Evolutionary conservation across 2,888 invertebrate genomes (phyloP), one percentile per base, ranked within the genome.

Genomic region (Ferrisia virgata): DNA sequence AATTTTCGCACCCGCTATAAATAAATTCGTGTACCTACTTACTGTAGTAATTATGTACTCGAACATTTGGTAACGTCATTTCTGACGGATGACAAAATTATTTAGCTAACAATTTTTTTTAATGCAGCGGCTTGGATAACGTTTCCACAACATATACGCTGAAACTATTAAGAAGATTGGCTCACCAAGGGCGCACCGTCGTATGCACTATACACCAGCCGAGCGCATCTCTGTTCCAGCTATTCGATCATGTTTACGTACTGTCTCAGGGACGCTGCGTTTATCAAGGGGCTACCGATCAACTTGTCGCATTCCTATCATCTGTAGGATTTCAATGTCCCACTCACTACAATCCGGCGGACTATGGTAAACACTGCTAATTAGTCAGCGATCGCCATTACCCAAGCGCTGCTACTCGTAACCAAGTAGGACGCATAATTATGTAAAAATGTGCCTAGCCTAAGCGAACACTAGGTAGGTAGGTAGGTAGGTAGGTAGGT

Each of bases 151-250:
- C 90, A 0, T 91, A 92, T 86, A 92, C 92, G 85, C 89, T 93
- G 39, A 90, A 91, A 76, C 87, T 93, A 78, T 88, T 93, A 69
- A 89, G 90, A 31, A 89, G 90, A 72, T 87, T 93, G 86, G 92
- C 93, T 0, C 89, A 90, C 76, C 91, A 92, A 87, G 93, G 93
- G 2, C 90, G 92, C 43, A 93, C 93, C 0, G 91, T 93, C n/a
- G 91, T 93, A 8, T 92, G 92, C 87, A 93, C 93, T 0, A 92
- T 93, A 86, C 93, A 93, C 86, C 93, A 93, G 87, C 93, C 93
- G 0, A 90, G 92, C n/a, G 93, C 93, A 0, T 91, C 92, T 0
- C 89, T 93, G 0, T 90, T 93, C 86, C 91, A 91, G 86, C 87
- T 91, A 84, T 93, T 93, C 86, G 93, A 93, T 87, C 91, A 91